Evolutionary conservation across 2,113 vertebrate genomes (phyloP).

Genomic region (Vicugna pacos): DNA sequence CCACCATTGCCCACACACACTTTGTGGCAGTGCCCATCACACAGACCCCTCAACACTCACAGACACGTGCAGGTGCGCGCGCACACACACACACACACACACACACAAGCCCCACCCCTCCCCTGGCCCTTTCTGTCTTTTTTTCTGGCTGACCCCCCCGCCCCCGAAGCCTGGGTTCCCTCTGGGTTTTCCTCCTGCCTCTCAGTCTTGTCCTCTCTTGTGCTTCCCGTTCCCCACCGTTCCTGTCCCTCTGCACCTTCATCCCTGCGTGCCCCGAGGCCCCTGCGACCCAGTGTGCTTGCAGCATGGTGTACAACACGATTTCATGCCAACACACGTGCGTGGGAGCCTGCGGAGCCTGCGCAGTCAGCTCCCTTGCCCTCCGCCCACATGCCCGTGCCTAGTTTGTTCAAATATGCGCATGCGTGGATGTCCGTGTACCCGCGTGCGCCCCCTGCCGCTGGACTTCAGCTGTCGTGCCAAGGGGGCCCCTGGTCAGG

Average conservation of each 20-base stretch:
- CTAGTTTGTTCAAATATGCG: neutral
- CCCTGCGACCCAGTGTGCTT: rapidly evolving
- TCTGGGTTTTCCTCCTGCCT: neutral
- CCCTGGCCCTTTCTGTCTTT: neutral
- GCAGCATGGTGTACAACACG: rapidly evolving
- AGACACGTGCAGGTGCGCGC: rapidly evolving
- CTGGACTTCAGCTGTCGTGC: neutral
- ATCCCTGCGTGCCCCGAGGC: rapidly evolving
- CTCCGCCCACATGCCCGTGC: rapidly evolving
- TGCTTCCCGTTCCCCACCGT: rapidly evolving
- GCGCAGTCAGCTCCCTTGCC: neutral
- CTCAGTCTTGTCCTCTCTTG: neutral
- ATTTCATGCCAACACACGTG: neutral
- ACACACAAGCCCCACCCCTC: neutral
- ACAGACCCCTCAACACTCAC: neutral
- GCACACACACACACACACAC: neutral
- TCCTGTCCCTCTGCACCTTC: neutral
- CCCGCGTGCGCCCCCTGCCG: neutral
- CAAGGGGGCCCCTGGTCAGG: neutral
- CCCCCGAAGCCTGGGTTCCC: neutral
- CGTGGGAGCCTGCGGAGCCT: neutral
- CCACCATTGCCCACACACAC: neutral
- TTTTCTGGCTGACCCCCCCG: rapidly evolving
- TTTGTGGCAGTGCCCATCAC: neutral
- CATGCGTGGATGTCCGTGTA: rapidly evolving